phyloP scores from a whole-genome alignment of 2,113 vertebrate species.

The Pholis gunnellus region DNA sequence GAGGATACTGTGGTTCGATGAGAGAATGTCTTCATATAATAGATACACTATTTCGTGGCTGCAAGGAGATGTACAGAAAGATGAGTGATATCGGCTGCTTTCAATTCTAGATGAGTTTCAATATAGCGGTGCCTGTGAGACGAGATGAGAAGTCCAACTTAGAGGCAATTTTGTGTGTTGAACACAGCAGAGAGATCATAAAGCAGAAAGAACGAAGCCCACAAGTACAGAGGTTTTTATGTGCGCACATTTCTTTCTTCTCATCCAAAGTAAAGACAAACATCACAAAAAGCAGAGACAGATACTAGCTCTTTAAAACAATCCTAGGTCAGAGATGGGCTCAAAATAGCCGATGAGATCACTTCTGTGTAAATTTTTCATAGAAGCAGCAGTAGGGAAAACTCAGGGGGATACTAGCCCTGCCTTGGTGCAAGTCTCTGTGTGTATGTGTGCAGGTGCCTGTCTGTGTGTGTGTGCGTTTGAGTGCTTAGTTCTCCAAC shows the following conservation, averaged over 20 bases:
- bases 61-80: conserved; percentile 26
- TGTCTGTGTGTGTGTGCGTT: conserved; percentile 28
- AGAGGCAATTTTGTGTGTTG: conserved; percentile 35
- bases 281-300: conserved; percentile 42
- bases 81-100: conserved; percentile 46
- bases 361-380: conserved; percentile 86
- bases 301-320: conserved; percentile 81
- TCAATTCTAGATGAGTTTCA: conserved; percentile 50
- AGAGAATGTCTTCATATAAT: conserved; percentile 33
- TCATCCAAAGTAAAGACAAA: conserved; percentile 27
- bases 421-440: conserved; percentile 63
- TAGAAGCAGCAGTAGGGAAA: conserved; percentile 78
- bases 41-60: conserved; percentile 18
- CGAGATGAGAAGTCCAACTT: conserved; percentile 37
- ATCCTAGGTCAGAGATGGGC: conserved; percentile 80
- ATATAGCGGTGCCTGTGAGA: conserved; percentile 4
- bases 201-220: conserved; percentile 10
- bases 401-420: conserved; percentile 77
- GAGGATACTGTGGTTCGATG: conserved; percentile 10
- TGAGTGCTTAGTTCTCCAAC: conserved; percentile 46
- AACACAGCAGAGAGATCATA: conserved; percentile 37
- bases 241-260: neutral
- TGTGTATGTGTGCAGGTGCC: conserved; percentile 35
- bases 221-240: conserved; percentile 1
- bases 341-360: conserved; percentile 86